These are phyloP conservation scores for Trogon surrucura DNA, from an alignment of 2,113 vertebrate genomes.

Conservation along the genomic window DNA sequence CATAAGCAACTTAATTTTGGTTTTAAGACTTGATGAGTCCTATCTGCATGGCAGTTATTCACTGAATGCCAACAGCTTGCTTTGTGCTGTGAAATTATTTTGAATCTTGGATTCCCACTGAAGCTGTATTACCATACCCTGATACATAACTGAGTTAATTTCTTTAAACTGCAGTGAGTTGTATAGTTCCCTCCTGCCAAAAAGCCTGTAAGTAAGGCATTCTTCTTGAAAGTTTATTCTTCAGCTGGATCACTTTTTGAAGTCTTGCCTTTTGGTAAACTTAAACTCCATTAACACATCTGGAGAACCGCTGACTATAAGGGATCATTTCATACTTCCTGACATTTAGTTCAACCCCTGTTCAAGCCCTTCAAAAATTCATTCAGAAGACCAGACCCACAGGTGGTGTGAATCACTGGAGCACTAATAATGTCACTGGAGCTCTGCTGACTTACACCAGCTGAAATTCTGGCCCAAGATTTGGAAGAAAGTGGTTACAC, in stretches of 20 bases:
- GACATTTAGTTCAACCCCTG: conserved; percentile 43
- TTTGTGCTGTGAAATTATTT: not conserved
- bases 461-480: conserved; percentile 35
- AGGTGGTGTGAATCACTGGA: conserved; percentile 60
- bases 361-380: conserved; percentile 44
- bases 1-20: not conserved
- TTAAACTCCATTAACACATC: conserved; percentile 64
- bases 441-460: conserved; percentile 50
- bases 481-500: conserved; percentile 43
- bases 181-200: not conserved
- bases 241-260: conserved; percentile 50
- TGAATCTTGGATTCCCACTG: not conserved
- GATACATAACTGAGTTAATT: conserved; percentile 8
- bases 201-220: conserved; percentile 18
- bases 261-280: conserved; percentile 58
- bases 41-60: not conserved
- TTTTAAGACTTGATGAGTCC: not conserved
- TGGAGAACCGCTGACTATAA: conserved; percentile 60
- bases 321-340: conserved; percentile 66
- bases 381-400: conserved; percentile 36
- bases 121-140: not conserved
- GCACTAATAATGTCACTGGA: conserved; percentile 52
- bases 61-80: not conserved
- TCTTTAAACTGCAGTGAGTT: conserved; percentile 23
- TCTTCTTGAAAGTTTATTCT: conserved; percentile 50